Conservation (phyloP, 2,113 vertebrate species). For the Hassar affinis region DNA sequence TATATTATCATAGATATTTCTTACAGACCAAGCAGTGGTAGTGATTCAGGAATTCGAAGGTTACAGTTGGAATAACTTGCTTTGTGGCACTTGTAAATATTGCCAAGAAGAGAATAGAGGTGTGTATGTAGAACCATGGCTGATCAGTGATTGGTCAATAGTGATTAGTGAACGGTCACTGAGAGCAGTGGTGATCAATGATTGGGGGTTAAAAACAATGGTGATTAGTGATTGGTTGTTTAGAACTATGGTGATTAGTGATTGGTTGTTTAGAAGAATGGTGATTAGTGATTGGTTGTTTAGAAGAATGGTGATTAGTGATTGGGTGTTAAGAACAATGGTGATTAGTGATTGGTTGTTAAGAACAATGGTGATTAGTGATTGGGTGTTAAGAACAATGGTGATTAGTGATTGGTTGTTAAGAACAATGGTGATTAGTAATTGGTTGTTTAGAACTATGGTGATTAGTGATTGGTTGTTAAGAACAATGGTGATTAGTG, state of each 20-base stretch:
- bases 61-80: background rate
- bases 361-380: too few relatives aligned
- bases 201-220: background rate
- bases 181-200: background rate
- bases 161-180: background rate
- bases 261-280: background rate
- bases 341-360: background rate
- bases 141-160: background rate
- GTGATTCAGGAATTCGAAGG: too few relatives aligned
- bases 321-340: background rate
- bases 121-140: background rate
- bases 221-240: background rate
- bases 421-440: too few relatives aligned
- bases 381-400: too few relatives aligned
- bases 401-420: too few relatives aligned
- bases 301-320: background rate
- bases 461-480: too few relatives aligned
- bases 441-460: too few relatives aligned
- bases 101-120: background rate
- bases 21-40: too few relatives aligned
- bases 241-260: background rate
- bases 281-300: background rate
- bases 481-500: too few relatives aligned
- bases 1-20: too few relatives aligned
- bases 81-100: background rate